Conservation (phyloP, 1,140 invertebrate species). For the Conopomorpha cramerella region DNA sequence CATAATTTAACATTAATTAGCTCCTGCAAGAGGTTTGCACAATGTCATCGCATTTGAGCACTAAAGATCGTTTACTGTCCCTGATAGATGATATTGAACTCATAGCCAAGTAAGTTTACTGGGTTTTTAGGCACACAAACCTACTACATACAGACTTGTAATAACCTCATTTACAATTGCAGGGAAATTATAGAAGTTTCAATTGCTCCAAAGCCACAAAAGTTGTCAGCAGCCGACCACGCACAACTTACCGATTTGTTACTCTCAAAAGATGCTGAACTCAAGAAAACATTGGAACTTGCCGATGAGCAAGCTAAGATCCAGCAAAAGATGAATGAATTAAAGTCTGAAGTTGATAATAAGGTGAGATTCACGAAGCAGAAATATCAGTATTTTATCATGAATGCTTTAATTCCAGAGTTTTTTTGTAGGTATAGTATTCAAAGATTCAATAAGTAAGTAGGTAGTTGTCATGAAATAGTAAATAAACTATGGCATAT, state of each 20-base stretch:
- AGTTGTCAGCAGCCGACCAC: slow-evolving; percentile 80
- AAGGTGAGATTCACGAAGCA: slow-evolving; percentile 53
- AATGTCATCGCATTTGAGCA: slow-evolving; percentile 80
- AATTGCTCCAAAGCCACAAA: slow-evolving; percentile 84
- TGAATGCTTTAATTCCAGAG: too few relatives aligned
- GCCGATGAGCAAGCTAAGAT: slow-evolving; percentile 92
- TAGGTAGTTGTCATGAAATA: too few relatives aligned
- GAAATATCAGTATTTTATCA: neutral
- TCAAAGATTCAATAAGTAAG: too few relatives aligned
- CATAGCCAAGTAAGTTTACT: slow-evolving; percentile 87
- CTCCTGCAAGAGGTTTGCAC: too few relatives aligned
- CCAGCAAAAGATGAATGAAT: slow-evolving; percentile 87
- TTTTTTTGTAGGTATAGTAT: slow-evolving; percentile 2
- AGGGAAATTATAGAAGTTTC: slow-evolving; percentile 94
- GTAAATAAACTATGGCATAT: neutral
- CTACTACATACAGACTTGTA: slow-evolving; percentile 7
- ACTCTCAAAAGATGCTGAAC: slow-evolving; percentile 86
- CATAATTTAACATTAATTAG: too few relatives aligned
- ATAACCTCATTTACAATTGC: slow-evolving; percentile 1
- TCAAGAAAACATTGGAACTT: slow-evolving; percentile 82
- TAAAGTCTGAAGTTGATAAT: slow-evolving; percentile 88
- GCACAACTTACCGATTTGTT: slow-evolving; percentile 84
- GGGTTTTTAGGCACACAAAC: too few relatives aligned
- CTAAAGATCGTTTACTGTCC: slow-evolving; percentile 80
- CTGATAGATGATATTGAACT: slow-evolving; percentile 90